Evolutionary conservation across 1,140 invertebrate genomes (phyloP).

Genomic region (Armadillidium nasatum): DNA sequence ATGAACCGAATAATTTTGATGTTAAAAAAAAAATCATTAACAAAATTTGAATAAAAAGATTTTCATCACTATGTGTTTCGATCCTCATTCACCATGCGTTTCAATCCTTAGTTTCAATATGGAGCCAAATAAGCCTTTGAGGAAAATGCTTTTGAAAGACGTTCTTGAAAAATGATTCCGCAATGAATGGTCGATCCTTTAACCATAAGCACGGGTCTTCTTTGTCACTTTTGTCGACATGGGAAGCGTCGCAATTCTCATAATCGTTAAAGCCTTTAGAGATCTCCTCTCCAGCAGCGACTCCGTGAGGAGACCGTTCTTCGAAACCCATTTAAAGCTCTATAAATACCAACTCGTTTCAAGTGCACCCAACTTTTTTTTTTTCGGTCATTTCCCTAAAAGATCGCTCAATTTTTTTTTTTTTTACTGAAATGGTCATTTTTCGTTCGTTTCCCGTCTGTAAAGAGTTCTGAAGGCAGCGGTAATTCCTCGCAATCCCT

Average conservation of each 20-base stretch:
- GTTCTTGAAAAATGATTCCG: too few species aligned
- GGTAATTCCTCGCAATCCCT: neutral
- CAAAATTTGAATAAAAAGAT: too few species aligned
- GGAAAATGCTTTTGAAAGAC: too few species aligned
- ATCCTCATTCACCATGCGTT: too few species aligned
- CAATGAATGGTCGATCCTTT: too few species aligned
- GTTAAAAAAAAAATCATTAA: too few species aligned
- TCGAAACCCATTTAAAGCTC: slow-evolving; percentile 3
- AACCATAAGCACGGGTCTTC: too few species aligned
- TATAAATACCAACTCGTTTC: neutral
- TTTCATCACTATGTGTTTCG: too few species aligned
- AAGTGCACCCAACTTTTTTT: neutral
- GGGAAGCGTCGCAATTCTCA: neutral
- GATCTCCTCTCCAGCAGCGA: neutral
- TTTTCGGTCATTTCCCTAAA: slow-evolving; percentile 8
- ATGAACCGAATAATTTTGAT: too few species aligned
- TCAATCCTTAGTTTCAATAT: too few species aligned
- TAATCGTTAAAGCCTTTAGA: neutral
- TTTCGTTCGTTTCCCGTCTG: neutral
- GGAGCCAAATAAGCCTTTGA: too few species aligned
- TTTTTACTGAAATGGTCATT: slow-evolving; percentile 11
- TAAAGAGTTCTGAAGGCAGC: neutral
- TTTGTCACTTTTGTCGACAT: too few species aligned
- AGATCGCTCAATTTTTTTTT: neutral
- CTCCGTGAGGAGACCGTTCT: neutral